Evolutionary conservation across 2,797 vertebrate genomes (phyloP), one percentile per base, ranked within the genome.

Genomic region (Nannoperca australis): DNA sequence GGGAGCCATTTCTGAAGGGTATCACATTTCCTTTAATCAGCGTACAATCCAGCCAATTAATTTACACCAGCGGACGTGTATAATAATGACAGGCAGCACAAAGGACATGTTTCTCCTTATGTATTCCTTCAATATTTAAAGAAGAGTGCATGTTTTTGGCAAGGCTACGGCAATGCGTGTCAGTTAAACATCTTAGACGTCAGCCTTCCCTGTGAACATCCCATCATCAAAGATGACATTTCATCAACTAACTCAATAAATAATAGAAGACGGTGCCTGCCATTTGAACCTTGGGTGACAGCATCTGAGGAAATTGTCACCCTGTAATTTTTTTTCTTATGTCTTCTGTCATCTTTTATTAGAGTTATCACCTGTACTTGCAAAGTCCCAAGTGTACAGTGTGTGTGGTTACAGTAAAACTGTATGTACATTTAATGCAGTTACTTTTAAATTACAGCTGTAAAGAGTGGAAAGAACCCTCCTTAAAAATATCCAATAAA

Each of bases 41-140:
- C 53, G 38, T 18, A 59, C 67, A 72, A 89, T 89, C 78, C 78
- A 85, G 81, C 87, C 90, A 85, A 91, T 93, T 91, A 88, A 93
- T 89, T 86, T 84, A 86, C 78, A 89, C 64, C 85, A 83, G 84
- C 71, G 60, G 81, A 88, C 85, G 81, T 56, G 89, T 91, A 58
- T 79, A 69, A 85, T 85, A 77, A 82, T 91, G 89, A 90, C 91
- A 91, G 79, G 78, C 84, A 79, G 85, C 88, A 85, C 91, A 92
- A 90, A 90, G 92, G 82, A 81, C 81, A 42, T 91, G 92, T 90
- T 89, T 87, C 76, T 90, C 85, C 83, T 89, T 65, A 64, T 90
- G 88, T 92, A 81, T 76, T 76, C 76, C 85, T 88, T 93, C 88
- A 92, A 94, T 93, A 93, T 95, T 93, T 92, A 89, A 94, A 91